These are phyloP conservation scores for Drosophila takahashii DNA, from an alignment of 1,140 invertebrate species.

Conservation along the genomic window DNA sequence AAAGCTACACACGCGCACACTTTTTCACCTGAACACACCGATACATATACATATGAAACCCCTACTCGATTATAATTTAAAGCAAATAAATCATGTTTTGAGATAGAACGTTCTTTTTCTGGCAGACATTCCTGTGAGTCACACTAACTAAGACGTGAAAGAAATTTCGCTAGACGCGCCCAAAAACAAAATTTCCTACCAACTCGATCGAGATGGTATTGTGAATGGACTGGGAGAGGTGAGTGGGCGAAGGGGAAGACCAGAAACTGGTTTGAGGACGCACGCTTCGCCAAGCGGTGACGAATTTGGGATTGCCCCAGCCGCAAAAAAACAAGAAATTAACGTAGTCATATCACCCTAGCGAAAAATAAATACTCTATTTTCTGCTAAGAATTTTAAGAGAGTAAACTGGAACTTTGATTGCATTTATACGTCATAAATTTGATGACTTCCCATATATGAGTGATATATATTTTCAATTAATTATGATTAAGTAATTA, in stretches of 20 bases:
- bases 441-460: too few relatives aligned
- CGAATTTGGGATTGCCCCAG: slow-evolving; percentile 72
- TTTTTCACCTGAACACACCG: slow-evolving; percentile 4
- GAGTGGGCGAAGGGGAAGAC: slow-evolving; percentile 2
- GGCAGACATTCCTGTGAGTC: slow-evolving; percentile 45
- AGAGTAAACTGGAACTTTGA: too few relatives aligned
- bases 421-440: too few relatives aligned
- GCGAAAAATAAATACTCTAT: slow-evolving; percentile 19
- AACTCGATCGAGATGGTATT: slow-evolving; percentile 1
- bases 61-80: slow-evolving; percentile 42
- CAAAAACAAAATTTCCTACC: slow-evolving; percentile 20
- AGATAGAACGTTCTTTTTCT: slow-evolving; percentile 43
- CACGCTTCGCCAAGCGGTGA: slow-evolving; percentile 57
- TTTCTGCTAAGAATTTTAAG: neutral
- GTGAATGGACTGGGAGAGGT: neutral
- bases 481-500: too few relatives aligned
- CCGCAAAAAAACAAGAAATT: slow-evolving; percentile 67
- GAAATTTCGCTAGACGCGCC: slow-evolving; percentile 19
- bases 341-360: neutral
- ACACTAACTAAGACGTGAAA: slow-evolving; percentile 8
- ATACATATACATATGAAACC: slow-evolving; percentile 15
- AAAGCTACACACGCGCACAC: slow-evolving; percentile 6
- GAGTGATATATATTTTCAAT: too few relatives aligned
- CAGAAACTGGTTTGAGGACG: slow-evolving; percentile 52
- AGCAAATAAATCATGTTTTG: slow-evolving; percentile 61